Percentiles rank a stretch among this genome's conserved stretches.
phyloP scores from a whole-genome alignment of 2,113 vertebrate genomes.

The Neofelis nebulosa region DNA sequence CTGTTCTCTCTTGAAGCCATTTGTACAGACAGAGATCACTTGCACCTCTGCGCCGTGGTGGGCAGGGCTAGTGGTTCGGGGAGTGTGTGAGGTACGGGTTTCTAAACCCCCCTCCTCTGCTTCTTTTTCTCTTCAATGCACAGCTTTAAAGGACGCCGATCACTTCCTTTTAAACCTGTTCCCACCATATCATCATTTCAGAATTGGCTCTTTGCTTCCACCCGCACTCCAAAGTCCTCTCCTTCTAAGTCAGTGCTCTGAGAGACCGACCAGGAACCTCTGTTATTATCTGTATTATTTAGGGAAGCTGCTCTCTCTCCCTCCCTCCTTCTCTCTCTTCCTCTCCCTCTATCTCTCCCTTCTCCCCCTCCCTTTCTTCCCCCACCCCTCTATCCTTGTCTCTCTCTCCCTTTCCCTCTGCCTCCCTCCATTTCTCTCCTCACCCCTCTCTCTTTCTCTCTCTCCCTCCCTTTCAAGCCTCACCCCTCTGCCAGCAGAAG shows the following conservation, averaged over 20 bases:
- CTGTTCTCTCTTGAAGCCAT: neutral
- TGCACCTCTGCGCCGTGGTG: neutral
- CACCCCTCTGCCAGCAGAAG: too few species aligned
- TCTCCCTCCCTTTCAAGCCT: neutral
- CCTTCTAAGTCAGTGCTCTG: neutral
- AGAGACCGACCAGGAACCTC: rapidly evolving
- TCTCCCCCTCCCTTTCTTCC: neutral
- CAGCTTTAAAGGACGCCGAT: too few species aligned
- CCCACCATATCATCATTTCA: too few species aligned
- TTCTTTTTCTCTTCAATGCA: neutral
- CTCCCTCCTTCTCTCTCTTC: neutral
- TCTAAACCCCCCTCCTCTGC: neutral
- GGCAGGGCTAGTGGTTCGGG: too few species aligned
- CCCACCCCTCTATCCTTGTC: neutral
- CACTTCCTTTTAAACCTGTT: too few species aligned
- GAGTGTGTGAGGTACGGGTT: neutral
- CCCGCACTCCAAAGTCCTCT: neutral
- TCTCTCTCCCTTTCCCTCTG: neutral
- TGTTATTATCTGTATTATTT: too few species aligned
- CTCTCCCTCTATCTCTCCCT: neutral
- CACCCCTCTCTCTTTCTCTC: neutral
- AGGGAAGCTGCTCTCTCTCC: neutral
- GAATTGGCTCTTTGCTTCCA: rapidly evolving
- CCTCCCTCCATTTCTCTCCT: too few species aligned
- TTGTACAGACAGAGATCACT: neutral